Conservation (phyloP, 2,888 invertebrate species). For the Ceratothoa steindachneri region DNA sequence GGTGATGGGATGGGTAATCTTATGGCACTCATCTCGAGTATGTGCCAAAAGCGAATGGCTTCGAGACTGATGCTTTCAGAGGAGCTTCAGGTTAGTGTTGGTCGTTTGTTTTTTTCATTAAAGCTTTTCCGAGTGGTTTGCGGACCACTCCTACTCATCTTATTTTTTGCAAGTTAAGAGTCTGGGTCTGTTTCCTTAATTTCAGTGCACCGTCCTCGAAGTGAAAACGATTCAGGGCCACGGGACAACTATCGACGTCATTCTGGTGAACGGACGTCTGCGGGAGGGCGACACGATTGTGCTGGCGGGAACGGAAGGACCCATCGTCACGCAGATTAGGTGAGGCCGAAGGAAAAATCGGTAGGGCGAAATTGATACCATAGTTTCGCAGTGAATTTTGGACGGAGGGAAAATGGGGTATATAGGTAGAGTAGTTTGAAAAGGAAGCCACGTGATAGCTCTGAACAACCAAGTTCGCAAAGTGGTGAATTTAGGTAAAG, state of each 20-base stretch:
- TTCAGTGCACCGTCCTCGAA: slow-evolving; percentile 55
- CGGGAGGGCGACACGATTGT: slow-evolving; percentile 90
- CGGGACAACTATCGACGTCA: slow-evolving; percentile 97
- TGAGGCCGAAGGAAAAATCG: slow-evolving; percentile 3
- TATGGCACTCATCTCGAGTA: slow-evolving; percentile 84
- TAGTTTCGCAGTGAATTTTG: not conserved
- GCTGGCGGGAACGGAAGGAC: slow-evolving; percentile 95
- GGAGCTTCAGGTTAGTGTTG: slow-evolving; percentile 69
- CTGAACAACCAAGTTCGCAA: too few species aligned
- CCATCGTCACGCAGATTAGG: slow-evolving; percentile 93
- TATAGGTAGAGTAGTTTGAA: not conserved
- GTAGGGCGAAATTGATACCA: not conserved
- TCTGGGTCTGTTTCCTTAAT: slow-evolving; percentile 24
- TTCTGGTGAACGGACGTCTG: slow-evolving; percentile 92
- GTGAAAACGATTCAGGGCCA: slow-evolving; percentile 95
- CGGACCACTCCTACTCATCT: not conserved
- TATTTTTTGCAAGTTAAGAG: slow-evolving; percentile 63
- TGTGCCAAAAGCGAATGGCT: slow-evolving; percentile 82
- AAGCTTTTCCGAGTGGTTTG: not conserved
- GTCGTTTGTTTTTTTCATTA: not conserved
- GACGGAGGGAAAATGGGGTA: not conserved
- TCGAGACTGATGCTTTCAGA: slow-evolving; percentile 87
- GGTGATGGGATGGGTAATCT: slow-evolving; percentile 99
- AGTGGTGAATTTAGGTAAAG: too few species aligned
- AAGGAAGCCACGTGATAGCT: too few species aligned